Base-by-base conservation (phyloP, 2,888 invertebrate species). In the Tricholauxania praeusta region DNA sequence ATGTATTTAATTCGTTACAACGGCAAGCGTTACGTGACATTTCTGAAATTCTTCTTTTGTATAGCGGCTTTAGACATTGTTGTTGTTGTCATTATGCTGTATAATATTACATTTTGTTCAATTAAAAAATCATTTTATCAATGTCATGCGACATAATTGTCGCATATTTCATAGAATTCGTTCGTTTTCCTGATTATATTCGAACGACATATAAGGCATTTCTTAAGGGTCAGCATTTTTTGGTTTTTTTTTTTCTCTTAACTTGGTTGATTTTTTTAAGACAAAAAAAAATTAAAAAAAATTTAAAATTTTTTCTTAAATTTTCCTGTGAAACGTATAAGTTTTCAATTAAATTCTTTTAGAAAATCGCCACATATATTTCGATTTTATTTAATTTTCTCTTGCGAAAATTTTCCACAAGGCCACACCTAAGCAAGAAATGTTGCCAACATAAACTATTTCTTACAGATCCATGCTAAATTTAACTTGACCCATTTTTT, bases 51-150 rank as follows among this genome's bases (percentile, higher is more conserved):
- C 28, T 28, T 28, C 28, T 3, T 3, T 28, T 28, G 28, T 28
- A 4, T 28, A 28, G 28, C 28, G 19, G 19, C 17, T 55, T 17
- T 55, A 22, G 6, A 12, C 22, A 22, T 55, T 55, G 19, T 55
- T 19, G 19, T 55, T 19, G 55, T 55, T 55, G 19, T 1, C 12
- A 22, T 53, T 7, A 19, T 53, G 17, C 19, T 22, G 19, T 55
- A 32, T 55, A 19, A 19, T 55, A 49, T 48, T 64, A 64, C 64
- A 64, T 22, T 49, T 63, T 64, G 22, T 15, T 19, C 19, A 64
- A 64, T 64, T 48, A 64, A 64, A 48, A 49, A 28, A 28, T 48
- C n/a, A 66, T 66, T 66, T 66, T 53, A n/a, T 66, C 66, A 66
- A 66, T 66, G 66, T 66, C 66, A 66, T 66, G 66, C 53, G 12